phyloP scores from a whole-genome alignment of 2,888 invertebrate species.

The Drosophila kambysellisi region DNA sequence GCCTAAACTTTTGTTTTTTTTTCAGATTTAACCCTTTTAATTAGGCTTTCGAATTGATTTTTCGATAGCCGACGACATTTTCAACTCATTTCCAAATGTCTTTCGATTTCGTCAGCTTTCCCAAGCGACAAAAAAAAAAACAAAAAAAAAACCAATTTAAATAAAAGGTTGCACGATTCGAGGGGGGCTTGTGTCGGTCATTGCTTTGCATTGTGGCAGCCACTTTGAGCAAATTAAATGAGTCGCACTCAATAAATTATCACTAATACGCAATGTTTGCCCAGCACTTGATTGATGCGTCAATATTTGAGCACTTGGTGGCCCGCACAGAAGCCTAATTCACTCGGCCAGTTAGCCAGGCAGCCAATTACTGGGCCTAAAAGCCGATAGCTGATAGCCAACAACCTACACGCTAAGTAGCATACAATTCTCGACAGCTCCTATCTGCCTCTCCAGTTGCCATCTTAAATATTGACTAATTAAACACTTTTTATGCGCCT shows the following conservation, averaged over 20 bases:
- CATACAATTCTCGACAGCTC: conserved; percentile 24
- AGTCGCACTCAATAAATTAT: conserved; percentile 77
- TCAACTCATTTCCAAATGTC: conserved; percentile 44
- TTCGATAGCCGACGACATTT: conserved; percentile 17
- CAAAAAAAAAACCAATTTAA: neutral
- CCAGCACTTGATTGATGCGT: conserved; percentile 70
- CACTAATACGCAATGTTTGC: conserved; percentile 76
- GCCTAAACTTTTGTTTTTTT: neutral
- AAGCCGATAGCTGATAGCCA: conserved; percentile 1
- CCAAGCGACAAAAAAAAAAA: conserved; percentile 14
- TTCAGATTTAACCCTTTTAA: conserved; percentile 37
- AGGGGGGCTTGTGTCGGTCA: conserved; percentile 20
- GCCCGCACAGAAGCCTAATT: conserved; percentile 50
- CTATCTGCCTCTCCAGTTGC: conserved; percentile 2
- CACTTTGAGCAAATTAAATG: conserved; percentile 56
- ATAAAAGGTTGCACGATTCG: conserved; percentile 4
- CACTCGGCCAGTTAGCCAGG: neutral
- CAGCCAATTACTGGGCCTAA: conserved; percentile 12
- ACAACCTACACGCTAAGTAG: neutral
- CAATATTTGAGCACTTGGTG: conserved; percentile 76
- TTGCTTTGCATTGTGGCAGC: conserved; percentile 37
- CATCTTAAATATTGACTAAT: conserved; percentile 54
- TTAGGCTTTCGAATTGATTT: conserved; percentile 35
- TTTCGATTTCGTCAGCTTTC: conserved; percentile 67
- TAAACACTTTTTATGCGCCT: conserved; percentile 58